A percentile compares a stretch with the other conserved stretches of the same genome.
phyloP scores from a whole-genome alignment of 2,797 vertebrate genomes.

The Streptopelia turtur region DNA sequence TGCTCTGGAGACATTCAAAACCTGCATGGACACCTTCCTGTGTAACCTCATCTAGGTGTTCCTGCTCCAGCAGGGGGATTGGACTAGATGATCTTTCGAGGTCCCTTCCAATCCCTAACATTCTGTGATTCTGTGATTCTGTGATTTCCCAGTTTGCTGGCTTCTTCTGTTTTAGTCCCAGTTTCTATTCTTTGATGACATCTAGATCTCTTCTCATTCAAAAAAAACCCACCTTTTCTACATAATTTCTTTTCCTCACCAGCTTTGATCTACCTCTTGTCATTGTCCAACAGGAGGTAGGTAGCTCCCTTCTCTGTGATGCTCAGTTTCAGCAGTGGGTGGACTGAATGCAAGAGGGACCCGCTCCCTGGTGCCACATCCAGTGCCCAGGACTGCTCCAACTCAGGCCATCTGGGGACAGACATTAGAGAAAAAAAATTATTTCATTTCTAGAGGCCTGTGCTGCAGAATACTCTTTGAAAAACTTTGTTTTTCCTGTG shows the following conservation, averaged over 20 bases:
- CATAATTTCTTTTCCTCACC: not conserved
- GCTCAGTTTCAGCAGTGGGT: not conserved
- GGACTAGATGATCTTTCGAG: too few species aligned
- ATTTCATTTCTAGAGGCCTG: not conserved
- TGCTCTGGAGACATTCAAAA: too few species aligned
- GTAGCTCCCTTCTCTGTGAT: not conserved
- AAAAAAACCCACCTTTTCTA: not conserved
- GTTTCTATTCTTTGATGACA: not conserved
- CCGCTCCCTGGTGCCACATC: not conserved
- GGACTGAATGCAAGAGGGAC: not conserved
- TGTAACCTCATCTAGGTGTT: too few species aligned
- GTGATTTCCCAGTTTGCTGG: not conserved
- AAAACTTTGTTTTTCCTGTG: not conserved
- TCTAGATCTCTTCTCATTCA: not conserved
- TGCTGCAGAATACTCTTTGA: not conserved
- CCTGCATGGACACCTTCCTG: too few species aligned
- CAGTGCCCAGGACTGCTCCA: not conserved
- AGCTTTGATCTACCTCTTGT: not conserved
- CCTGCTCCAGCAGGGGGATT: too few species aligned
- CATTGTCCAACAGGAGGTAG: not conserved
- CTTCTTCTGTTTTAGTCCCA: not conserved
- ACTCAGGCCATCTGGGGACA: rapidly evolving
- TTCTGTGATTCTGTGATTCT: too few species aligned
- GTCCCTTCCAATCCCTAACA: too few species aligned
- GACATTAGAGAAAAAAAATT: not conserved